Evolutionary conservation across 92 coral and sea anemone genomes (phyloP).

Genomic region (Umimayanthus kanabou): DNA sequence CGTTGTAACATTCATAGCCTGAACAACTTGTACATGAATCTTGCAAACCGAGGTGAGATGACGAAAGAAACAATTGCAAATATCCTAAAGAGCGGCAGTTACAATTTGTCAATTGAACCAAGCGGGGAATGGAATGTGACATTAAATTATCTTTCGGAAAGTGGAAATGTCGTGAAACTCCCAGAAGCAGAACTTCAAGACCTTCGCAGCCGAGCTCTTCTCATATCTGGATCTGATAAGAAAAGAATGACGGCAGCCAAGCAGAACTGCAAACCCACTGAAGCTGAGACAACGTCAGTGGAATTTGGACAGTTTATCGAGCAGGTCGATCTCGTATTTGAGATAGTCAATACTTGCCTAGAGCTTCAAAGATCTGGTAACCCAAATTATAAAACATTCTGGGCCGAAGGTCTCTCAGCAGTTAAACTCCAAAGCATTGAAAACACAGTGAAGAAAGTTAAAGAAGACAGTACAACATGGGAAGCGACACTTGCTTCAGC

Average conservation of each 20-base stretch:
- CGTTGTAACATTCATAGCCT: conserved; percentile 71
- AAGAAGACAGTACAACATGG: conserved; percentile 42
- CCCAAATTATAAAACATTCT: conserved; percentile 27
- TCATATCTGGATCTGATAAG: conserved; percentile 40
- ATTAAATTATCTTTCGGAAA: background rate
- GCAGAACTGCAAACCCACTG: background rate
- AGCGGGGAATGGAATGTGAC: conserved; percentile 1
- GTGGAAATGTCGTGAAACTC: conserved; percentile 17
- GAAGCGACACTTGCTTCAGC: conserved; percentile 37
- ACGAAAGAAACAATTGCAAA: conserved; percentile 66
- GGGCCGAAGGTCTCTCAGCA: conserved; percentile 20
- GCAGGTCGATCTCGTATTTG: conserved; percentile 49
- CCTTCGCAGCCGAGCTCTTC: conserved; percentile 58
- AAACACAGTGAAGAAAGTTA: conserved; percentile 34
- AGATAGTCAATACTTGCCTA: conserved; percentile 25
- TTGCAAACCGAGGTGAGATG: conserved; percentile 79
- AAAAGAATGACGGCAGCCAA: background rate
- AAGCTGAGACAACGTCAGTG: background rate
- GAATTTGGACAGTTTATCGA: conserved; percentile 43
- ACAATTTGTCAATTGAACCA: conserved; percentile 40
- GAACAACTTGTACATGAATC: conserved; percentile 64
- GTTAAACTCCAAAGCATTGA: conserved; percentile 18
- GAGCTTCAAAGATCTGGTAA: conserved; percentile 47
- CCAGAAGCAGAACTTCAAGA: conserved; percentile 52
- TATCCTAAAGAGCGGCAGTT: conserved; percentile 51